Conservation (phyloP, 2,113 vertebrate genomes). For the Tympanuchus pallidicinctus region DNA sequence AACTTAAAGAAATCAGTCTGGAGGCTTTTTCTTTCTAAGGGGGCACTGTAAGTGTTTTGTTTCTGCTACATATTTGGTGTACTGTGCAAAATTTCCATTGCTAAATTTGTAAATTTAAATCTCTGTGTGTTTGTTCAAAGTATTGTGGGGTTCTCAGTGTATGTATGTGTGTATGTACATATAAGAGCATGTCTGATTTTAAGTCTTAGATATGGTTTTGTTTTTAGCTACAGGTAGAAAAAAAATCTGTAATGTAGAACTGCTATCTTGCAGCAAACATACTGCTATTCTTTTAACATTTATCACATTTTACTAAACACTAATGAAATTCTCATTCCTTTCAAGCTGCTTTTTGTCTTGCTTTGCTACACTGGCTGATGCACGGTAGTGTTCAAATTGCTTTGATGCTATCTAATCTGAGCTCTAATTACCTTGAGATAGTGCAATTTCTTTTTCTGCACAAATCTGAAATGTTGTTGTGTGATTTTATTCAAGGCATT, state of each 20-base stretch:
- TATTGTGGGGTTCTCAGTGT: background rate
- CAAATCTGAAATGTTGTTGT: background rate
- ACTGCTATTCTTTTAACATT: background rate
- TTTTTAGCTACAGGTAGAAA: background rate
- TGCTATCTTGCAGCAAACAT: background rate
- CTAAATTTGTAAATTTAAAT: background rate
- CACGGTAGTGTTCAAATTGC: background rate
- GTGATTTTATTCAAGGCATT: background rate
- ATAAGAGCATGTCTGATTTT: background rate
- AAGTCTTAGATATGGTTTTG: background rate
- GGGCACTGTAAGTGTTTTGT: constrained; percentile 16
- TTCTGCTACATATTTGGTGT: background rate
- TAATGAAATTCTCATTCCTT: background rate
- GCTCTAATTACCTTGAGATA: background rate
- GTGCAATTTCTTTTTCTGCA: background rate
- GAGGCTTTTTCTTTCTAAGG: background rate
- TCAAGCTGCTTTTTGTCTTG: background rate
- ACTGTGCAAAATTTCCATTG: background rate
- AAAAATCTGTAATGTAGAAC: background rate
- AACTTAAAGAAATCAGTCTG: background rate
- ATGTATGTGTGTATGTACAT: background rate
- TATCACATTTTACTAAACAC: background rate
- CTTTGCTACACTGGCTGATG: background rate
- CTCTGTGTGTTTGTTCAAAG: background rate
- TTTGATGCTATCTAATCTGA: background rate